Conservation (phyloP, 2,888 invertebrate genomes). For the Drosophila emarginata region DNA sequence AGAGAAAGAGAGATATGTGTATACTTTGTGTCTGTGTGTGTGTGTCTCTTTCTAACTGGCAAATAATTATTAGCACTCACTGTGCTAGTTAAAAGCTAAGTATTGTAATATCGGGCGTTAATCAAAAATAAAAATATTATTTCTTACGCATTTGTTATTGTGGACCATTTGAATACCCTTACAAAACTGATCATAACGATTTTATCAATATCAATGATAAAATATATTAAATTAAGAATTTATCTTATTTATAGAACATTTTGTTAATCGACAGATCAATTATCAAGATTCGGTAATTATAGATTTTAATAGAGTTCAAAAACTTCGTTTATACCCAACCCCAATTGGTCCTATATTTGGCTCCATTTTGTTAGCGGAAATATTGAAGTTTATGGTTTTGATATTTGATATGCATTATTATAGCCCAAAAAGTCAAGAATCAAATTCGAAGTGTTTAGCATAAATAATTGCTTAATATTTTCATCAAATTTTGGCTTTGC, state of each 20-base stretch:
- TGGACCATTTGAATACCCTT: not conserved
- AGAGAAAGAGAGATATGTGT: not conserved
- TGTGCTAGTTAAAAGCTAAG: conserved; percentile 45
- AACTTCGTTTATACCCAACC: conserved; percentile 13
- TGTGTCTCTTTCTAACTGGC: conserved; percentile 4
- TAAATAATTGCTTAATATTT: conserved; percentile 61
- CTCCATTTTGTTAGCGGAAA: conserved; percentile 31
- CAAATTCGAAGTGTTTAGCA: conserved; percentile 53
- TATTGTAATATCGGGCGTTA: conserved; percentile 42
- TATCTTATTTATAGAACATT: too few species aligned
- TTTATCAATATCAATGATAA: too few species aligned
- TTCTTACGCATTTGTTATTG: conserved; percentile 24
- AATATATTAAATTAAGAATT: too few species aligned
- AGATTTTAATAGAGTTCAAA: too few species aligned
- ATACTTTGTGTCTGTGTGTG: too few species aligned
- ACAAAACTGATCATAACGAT: not conserved
- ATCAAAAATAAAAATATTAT: conserved; percentile 65
- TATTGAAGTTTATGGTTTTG: conserved; percentile 25
- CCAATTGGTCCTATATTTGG: not conserved
- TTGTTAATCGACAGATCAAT: too few species aligned
- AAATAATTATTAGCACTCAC: conserved; percentile 54
- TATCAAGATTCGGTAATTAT: too few species aligned
- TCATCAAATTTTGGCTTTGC: conserved; percentile 29
- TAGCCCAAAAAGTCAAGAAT: conserved; percentile 39
- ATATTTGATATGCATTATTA: conserved; percentile 42